These are phyloP conservation scores for Salvelinus alpinus DNA, from an alignment of 2,113 vertebrate genomes.

Conservation along the genomic window DNA sequence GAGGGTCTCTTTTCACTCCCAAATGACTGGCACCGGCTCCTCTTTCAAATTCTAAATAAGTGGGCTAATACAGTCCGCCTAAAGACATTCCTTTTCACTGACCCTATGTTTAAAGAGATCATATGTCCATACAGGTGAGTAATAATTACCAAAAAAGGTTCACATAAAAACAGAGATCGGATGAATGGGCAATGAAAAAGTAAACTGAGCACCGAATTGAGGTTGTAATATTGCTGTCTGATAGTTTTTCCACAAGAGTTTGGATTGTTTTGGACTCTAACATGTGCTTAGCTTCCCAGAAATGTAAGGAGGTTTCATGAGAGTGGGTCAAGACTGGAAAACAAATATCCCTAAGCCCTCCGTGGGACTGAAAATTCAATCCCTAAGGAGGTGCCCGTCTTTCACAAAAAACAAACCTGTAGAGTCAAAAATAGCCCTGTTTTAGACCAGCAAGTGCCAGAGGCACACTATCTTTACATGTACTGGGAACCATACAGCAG, in stretches of 20 bases:
- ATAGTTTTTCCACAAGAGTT: neutral
- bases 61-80: slow-evolving; percentile 11
- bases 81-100: slow-evolving; percentile 1
- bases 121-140: neutral
- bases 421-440: neutral
- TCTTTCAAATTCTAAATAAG: slow-evolving; percentile 35
- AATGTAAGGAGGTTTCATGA: neutral
- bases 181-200: neutral
- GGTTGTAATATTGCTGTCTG: too few relatives aligned
- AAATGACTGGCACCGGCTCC: slow-evolving; percentile 13
- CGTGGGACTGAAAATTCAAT: neutral
- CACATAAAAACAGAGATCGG: neutral
- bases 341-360: neutral
- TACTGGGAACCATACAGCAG: neutral
- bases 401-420: neutral
- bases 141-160: too few relatives aligned
- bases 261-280: neutral
- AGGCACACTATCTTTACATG: neutral
- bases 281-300: neutral
- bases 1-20: slow-evolving; percentile 32
- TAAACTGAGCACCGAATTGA: neutral
- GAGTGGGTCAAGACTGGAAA: neutral
- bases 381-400: neutral
- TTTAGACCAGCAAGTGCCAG: neutral
- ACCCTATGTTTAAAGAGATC: neutral